These are phyloP conservation scores for Columbina picui DNA, from an alignment of 2,113 vertebrate genomes.

Conservation along the genomic window DNA sequence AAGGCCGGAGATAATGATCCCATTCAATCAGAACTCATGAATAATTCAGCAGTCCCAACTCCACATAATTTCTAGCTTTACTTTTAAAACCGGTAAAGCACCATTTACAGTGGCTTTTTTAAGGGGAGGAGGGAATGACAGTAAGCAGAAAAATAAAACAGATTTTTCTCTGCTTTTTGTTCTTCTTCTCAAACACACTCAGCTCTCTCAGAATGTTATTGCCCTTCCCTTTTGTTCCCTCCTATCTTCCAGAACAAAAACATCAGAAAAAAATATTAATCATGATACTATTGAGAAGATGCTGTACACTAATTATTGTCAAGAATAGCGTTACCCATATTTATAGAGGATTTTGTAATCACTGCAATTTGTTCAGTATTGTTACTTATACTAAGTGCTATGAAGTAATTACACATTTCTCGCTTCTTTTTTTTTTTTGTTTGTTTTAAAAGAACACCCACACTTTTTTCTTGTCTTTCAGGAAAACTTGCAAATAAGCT, in stretches of 20 bases:
- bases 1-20: constrained; percentile 82
- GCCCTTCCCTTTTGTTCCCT: not conserved
- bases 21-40: constrained; percentile 82
- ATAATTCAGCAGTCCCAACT: constrained; percentile 81
- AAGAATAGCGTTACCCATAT: constrained; percentile 51
- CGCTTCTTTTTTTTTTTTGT: not conserved
- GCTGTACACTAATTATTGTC: constrained; percentile 55
- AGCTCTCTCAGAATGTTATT: not conserved
- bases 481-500: not conserved
- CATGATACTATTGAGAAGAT: constrained; percentile 27
- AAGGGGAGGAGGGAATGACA: constrained; percentile 38
- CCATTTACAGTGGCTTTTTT: constrained; percentile 70
- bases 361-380: constrained; percentile 66
- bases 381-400: constrained; percentile 52
- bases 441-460: constrained; percentile 31
- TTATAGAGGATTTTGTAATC: constrained; percentile 66
- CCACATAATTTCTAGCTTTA: constrained; percentile 78
- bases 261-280: constrained; percentile 61
- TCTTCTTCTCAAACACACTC: constrained; percentile 25
- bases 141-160: constrained; percentile 67
- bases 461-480: not conserved
- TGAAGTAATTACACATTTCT: constrained; percentile 60
- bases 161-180: constrained; percentile 24
- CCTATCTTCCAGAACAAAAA: constrained; percentile 34
- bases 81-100: constrained; percentile 78